These are phyloP conservation scores for Hiodon alosoides DNA, from an alignment of 2,113 vertebrate genomes.

Conservation along the genomic window DNA sequence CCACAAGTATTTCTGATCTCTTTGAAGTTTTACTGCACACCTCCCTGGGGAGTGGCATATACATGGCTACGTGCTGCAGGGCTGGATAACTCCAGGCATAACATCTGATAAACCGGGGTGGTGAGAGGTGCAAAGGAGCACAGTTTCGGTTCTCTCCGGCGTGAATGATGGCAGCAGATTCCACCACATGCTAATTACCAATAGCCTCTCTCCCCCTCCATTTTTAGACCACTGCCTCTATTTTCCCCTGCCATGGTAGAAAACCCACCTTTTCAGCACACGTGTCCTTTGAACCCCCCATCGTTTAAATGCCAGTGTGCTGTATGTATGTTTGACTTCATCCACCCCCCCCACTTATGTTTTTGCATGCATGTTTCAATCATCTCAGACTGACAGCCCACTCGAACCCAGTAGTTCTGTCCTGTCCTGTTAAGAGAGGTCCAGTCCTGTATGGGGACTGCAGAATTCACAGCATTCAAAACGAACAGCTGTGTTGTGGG, in stretches of 20 bases:
- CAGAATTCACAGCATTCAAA: background rate
- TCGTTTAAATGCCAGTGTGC: background rate
- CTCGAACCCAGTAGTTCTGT: too few species aligned
- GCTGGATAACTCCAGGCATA: slow-evolving; percentile 40
- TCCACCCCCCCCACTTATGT: too few species aligned
- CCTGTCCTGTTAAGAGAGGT: background rate
- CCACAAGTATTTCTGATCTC: slow-evolving; percentile 66
- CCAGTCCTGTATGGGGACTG: background rate
- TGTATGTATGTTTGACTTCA: background rate
- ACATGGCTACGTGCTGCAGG: slow-evolving; percentile 31
- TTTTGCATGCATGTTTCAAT: too few species aligned
- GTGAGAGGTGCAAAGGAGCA: slow-evolving; percentile 20
- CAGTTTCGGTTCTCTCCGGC: background rate
- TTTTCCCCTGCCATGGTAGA: too few species aligned
- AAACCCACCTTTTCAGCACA: too few species aligned
- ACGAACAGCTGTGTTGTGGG: background rate
- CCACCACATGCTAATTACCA: too few species aligned
- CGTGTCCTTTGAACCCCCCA: too few species aligned
- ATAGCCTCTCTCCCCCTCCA: too few species aligned
- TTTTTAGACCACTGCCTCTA: too few species aligned
- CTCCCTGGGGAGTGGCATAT: slow-evolving; percentile 44
- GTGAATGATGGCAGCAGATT: too few species aligned
- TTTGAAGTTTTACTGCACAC: slow-evolving; percentile 70
- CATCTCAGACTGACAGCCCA: too few species aligned
- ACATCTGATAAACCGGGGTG: slow-evolving; percentile 28